A percentile compares a stretch with the other conserved stretches of the same genome.
Evolutionary conservation across 64 coral and sea anemone genomes (phyloP).

Genomic region (Montipora capricornis): DNA sequence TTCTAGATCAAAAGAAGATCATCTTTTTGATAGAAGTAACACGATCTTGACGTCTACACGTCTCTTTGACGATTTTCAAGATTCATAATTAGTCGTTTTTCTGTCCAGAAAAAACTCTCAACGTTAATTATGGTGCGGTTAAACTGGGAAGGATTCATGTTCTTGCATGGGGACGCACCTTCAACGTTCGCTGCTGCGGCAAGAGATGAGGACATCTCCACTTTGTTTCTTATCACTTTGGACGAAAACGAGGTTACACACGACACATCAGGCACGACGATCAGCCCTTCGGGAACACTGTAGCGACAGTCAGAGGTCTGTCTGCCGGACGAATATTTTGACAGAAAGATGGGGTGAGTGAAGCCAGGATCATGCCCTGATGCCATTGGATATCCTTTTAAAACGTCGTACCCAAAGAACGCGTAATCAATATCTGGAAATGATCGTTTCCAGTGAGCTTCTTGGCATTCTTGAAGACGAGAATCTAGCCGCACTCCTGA

Average conservation of each 20-base stretch:
- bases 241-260: conserved; percentile 32
- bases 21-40: no score
- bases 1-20: no score
- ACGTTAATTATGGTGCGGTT: no score
- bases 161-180: not conserved
- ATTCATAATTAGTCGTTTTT: not conserved
- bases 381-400: conserved; percentile 41
- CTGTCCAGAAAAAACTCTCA: no score
- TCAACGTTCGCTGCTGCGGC: conserved; percentile 33
- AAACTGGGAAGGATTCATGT: not conserved
- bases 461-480: conserved; percentile 47
- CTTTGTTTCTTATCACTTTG: conserved; percentile 33
- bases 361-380: conserved; percentile 53
- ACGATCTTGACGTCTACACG: not conserved
- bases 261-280: conserved; percentile 53
- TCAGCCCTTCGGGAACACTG: conserved; percentile 40
- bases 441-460: conserved; percentile 32
- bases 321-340: not conserved
- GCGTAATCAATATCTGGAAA: conserved; percentile 54
- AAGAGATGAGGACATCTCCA: conserved; percentile 50
- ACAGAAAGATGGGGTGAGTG: conserved; percentile 33
- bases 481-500: conserved; percentile 33
- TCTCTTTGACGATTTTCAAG: not conserved
- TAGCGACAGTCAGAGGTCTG: conserved; percentile 64
- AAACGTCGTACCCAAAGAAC: conserved; percentile 33